phyloP scores from a whole-genome alignment of 2,888 invertebrate species.

The Halocaridina rubra region DNA sequence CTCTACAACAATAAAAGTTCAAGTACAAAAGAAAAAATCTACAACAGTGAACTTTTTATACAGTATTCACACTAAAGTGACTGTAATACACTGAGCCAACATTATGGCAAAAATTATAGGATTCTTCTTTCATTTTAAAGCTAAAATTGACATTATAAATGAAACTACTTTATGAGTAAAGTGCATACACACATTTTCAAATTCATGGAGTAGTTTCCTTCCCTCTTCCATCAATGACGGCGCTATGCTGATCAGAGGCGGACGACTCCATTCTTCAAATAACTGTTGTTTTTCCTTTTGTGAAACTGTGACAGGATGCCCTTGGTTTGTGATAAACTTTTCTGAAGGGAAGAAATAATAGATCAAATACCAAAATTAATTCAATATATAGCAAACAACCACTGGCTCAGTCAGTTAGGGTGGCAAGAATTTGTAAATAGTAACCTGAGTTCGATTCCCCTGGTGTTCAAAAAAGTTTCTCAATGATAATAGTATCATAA shows the following conservation, averaged over 20 bases:
- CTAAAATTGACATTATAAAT: too few relatives aligned
- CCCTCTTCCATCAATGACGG: slow-evolving; percentile 9
- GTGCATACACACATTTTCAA: slow-evolving; percentile 4
- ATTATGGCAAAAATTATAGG: too few relatives aligned
- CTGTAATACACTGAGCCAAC: too few relatives aligned
- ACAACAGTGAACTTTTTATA: background rate
- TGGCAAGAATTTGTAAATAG: background rate
- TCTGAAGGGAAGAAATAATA: slow-evolving; percentile 6
- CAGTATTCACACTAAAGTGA: background rate
- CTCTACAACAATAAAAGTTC: too few relatives aligned
- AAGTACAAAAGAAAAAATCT: too few relatives aligned
- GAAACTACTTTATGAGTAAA: background rate
- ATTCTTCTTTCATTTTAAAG: too few relatives aligned
- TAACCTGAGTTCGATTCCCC: background rate
- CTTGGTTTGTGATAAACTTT: background rate
- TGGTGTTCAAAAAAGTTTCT: background rate
- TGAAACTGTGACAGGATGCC: slow-evolving; percentile 31
- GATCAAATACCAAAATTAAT: too few relatives aligned
- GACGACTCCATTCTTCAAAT: background rate
- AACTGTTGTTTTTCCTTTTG: slow-evolving; percentile 14
- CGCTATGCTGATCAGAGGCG: background rate
- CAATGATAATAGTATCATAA: background rate
- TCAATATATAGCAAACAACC: background rate
- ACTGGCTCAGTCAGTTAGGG: background rate
- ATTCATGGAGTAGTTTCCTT: background rate